Conservation (phyloP, 1,140 invertebrate species). For the Yoshiicerus persimilis region DNA sequence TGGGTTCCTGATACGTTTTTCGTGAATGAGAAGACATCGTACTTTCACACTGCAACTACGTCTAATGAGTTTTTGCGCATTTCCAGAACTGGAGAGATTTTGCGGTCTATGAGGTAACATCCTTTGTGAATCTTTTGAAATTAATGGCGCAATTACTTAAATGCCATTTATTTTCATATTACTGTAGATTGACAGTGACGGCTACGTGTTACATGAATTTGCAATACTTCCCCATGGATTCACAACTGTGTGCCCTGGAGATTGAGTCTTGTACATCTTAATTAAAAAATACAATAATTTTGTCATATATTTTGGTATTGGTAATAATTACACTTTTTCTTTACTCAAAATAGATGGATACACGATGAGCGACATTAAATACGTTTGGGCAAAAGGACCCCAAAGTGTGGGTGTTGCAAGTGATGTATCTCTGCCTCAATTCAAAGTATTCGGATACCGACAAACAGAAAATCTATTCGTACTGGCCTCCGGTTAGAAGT, state of each 20-base stretch:
- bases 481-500: slow-evolving; percentile 75
- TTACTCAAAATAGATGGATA: slow-evolving; percentile 77
- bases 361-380: slow-evolving; percentile 94
- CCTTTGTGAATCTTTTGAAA: slow-evolving; percentile 60
- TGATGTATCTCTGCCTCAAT: slow-evolving; percentile 91
- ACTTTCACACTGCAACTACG: slow-evolving; percentile 95
- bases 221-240: slow-evolving; percentile 64
- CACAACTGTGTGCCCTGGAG: slow-evolving; percentile 47
- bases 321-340: background rate
- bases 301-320: no score
- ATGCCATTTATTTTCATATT: background rate
- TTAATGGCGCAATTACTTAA: no score
- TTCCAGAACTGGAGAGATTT: slow-evolving; percentile 88
- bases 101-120: slow-evolving; percentile 80
- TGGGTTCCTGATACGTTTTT: slow-evolving; percentile 99
- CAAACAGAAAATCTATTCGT: slow-evolving; percentile 88
- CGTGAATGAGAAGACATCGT: slow-evolving; percentile 96
- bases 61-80: slow-evolving; percentile 96
- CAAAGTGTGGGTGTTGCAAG: slow-evolving; percentile 88
- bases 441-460: slow-evolving; percentile 86
- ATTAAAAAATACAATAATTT: no score
- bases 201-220: slow-evolving; percentile 63
- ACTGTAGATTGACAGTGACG: slow-evolving; percentile 78
- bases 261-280: slow-evolving; percentile 32
- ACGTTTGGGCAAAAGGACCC: slow-evolving; percentile 91